phyloP scores from a whole-genome alignment of 2,888 invertebrate genomes.

The Dolomedes plantarius region DNA sequence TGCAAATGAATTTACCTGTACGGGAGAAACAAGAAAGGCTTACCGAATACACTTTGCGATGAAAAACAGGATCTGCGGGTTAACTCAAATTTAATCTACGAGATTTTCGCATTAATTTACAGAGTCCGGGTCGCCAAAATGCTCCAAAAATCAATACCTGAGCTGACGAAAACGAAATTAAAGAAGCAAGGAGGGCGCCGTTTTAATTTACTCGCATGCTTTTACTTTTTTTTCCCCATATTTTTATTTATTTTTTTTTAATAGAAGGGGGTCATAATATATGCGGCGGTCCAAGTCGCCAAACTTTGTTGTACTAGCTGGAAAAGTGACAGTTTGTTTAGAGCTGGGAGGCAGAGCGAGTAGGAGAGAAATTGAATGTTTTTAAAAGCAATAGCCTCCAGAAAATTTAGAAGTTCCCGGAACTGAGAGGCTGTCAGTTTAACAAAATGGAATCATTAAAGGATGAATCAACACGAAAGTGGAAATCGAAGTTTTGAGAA shows the following conservation, averaged over 20 bases:
- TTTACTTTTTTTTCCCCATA: not conserved
- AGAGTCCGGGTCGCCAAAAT: not conserved
- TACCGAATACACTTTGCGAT: not conserved
- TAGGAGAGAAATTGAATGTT: not conserved
- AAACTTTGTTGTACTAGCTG: not conserved
- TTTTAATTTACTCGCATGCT: constrained; percentile 12
- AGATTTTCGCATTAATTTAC: constrained; percentile 16
- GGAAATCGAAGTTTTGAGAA: too few relatives aligned
- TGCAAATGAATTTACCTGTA: not conserved
- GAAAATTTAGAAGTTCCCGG: not conserved
- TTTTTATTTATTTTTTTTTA: too few relatives aligned
- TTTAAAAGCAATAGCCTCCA: not conserved
- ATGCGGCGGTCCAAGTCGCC: not conserved
- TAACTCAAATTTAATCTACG: constrained; percentile 6
- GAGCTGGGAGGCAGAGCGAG: not conserved
- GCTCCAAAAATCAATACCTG: constrained; percentile 7
- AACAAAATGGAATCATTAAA: not conserved
- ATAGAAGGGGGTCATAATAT: not conserved
- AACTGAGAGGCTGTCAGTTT: not conserved
- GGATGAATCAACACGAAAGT: not conserved
- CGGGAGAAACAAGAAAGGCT: not conserved
- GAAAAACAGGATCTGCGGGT: not conserved
- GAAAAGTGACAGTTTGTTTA: not conserved
- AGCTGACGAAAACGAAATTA: constrained; percentile 11
- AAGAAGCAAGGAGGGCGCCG: not conserved